These are phyloP conservation scores for Channa argus DNA, from an alignment of 2,113 vertebrate species.

Conservation along the genomic window DNA sequence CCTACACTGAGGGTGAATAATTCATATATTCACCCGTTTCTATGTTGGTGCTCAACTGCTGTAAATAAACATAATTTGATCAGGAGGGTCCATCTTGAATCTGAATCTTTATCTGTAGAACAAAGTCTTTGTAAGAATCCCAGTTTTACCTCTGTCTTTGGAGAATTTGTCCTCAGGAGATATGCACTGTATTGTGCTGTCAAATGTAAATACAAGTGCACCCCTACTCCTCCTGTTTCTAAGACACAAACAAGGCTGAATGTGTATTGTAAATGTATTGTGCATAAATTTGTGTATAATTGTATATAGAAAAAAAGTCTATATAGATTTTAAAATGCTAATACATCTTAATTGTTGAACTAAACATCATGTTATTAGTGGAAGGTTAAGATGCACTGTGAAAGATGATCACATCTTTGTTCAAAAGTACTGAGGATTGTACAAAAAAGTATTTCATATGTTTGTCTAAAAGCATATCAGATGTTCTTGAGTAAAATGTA, in stretches of 20 bases:
- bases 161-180: constrained; percentile 18
- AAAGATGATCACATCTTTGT: constrained; percentile 68
- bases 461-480: constrained; percentile 26
- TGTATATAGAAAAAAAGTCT: constrained; percentile 39
- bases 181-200: constrained; percentile 3
- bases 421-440: constrained; percentile 54
- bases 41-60: constrained; percentile 27
- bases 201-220: no score
- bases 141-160: constrained; percentile 12
- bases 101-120: constrained; percentile 7
- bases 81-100: constrained; percentile 7
- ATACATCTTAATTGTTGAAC: constrained; percentile 45
- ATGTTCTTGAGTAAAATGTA: constrained; percentile 53
- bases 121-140: constrained; percentile 1
- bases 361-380: constrained; percentile 59
- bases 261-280: constrained; percentile 54
- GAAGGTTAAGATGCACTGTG: constrained; percentile 68
- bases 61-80: constrained; percentile 31
- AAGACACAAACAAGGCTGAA: constrained; percentile 44
- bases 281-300: constrained; percentile 46
- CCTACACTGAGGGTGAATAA: constrained; percentile 21
- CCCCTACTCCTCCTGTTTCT: no score
- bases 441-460: constrained; percentile 41
- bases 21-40: constrained; percentile 11
- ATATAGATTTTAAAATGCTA: constrained; percentile 33